Evolutionary conservation across 2,888 invertebrate genomes (phyloP), one percentile per base, ranked within the genome.

Genomic region (Limnephilus rhombicus): DNA sequence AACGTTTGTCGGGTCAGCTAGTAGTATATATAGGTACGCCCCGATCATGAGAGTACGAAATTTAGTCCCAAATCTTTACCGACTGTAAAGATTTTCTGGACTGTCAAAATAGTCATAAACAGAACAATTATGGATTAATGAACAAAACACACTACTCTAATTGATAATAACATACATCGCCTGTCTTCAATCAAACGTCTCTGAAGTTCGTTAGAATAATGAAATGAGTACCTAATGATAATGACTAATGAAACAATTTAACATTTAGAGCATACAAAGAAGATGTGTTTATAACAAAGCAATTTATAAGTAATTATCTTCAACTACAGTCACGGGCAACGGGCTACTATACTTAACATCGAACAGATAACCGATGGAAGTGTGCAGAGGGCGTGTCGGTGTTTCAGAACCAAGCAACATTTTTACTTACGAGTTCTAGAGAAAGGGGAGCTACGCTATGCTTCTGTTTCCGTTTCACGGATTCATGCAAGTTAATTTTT

Each of bases 261-360:
- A 24, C 45, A 41, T 45, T 45, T 45, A 45, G 45, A 45, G 86
- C n/a, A n/a, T 9, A 68, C 29, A 45, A 45, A 86, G 85, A 41
- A 85, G 24, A n/a, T 85, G 85, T 29, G 49, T 45, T n/a, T 29
- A 49, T 45, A 86, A 86, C 86, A 49, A 86, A 86, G 86, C 86
- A 86, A 86, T 86, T 86, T 86, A 86, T 86, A 5, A 45, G n/a
- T 86, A 86, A 86, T 86, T 86, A 86, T 86, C 49, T 49, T 24
- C 45, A n/a, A 29, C n/a, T 29, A 86, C 3, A 86, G 45, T 3
- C 11, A 41, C 7, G 85, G 41, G 41, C 41, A 45, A 41, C 37
- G 3, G 85, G 37, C 41, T 11, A 3, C 41, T 18, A 0, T 53
- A 53, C 7, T 9, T 53, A 53, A 5, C 9, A 24, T 4, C 18